Base-by-base conservation (phyloP, 1,140 invertebrate genomes). In the Schlechtendalia chinensis region DNA sequence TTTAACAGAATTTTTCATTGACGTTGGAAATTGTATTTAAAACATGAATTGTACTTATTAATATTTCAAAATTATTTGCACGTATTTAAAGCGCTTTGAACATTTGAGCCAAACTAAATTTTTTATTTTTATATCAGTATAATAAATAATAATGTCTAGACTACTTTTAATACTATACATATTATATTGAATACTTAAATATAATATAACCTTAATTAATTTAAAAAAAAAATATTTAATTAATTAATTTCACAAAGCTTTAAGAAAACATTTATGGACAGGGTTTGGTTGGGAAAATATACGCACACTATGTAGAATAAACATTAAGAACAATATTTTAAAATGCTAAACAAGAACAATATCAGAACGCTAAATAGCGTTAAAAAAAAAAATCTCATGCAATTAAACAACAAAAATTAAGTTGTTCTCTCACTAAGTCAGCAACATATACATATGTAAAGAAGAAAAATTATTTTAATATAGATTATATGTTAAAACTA, bases 131-230 rank as follows among this genome's bases (percentile, higher is more conserved):
- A 29, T 63, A 79, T 79, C 54, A 79, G 58, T 79, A 63, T 47
- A 79, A 79, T 79, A 79, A 79, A 79, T 79, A 63, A 79, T 79
- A 58, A 77, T 77, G 17, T 79, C 54, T 79, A 79, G 6, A 50
- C 75, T 79, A 79, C 24, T 79, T 63, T 24, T 61, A 79, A 79
- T 79, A 79, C 75, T 79, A 79, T 79, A 79, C 75, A 79, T 63
- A 75, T n/a, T n/a, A n/a, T 75, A 79, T 79, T 79, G 39, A 79
- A 63, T 79, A 79, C 75, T 79, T 79, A 79, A 24, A 47, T 61
- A 47, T 79, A 59, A 47, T 61, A 47, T 79, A 59, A 50, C 14
- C 75, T 79, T 79, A 79, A 61, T 10, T 79, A 47, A 63, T 47
- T 27, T 19, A 45, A 79, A 58, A 79, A 59, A 79, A 79, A 79